phyloP scores from a whole-genome alignment of 1,140 invertebrate genomes.

The Drosophila kepulauana region DNA sequence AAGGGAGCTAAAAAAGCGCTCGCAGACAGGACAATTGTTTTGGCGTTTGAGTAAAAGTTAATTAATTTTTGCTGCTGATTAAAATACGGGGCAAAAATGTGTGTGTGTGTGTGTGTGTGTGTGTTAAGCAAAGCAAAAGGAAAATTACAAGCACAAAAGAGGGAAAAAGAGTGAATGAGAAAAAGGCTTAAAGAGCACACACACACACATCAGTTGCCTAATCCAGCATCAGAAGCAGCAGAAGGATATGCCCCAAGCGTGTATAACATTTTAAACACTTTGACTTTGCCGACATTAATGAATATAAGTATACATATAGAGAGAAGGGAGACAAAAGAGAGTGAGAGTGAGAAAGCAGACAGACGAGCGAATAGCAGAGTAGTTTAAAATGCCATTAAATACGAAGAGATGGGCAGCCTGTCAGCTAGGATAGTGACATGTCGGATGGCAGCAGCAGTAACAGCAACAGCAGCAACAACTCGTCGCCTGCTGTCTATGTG shows the following conservation, averaged over 20 bases:
- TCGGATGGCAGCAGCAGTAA: slow-evolving; percentile 34
- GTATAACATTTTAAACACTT: slow-evolving; percentile 78
- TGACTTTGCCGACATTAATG: slow-evolving; percentile 76
- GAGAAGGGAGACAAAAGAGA: slow-evolving; percentile 3
- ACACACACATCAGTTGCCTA: slow-evolving; percentile 22
- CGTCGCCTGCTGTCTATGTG: background rate
- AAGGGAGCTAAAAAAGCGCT: slow-evolving; percentile 8
- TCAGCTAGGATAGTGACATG: slow-evolving; percentile 37
- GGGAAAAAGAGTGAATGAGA: background rate
- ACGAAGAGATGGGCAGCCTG: slow-evolving; percentile 55
- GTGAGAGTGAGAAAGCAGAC: background rate
- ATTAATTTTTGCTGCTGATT: slow-evolving; percentile 76
- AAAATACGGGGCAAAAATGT: slow-evolving; percentile 50
- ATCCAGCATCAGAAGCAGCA: slow-evolving; percentile 21
- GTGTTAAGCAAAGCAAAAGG: background rate
- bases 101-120: background rate
- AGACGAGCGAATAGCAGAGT: slow-evolving; percentile 41
- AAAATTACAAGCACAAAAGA: background rate
- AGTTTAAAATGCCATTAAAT: slow-evolving; percentile 79
- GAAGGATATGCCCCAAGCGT: slow-evolving; percentile 54
- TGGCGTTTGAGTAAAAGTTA: slow-evolving; percentile 57
- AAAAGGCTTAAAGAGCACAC: slow-evolving; percentile 41
- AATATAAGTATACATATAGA: slow-evolving; percentile 52
- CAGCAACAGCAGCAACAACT: slow-evolving; percentile 4
- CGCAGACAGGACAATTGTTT: slow-evolving; percentile 15